These are phyloP conservation scores for Corapipo altera DNA, from an alignment of 2,113 vertebrate genomes.

Conservation along the genomic window DNA sequence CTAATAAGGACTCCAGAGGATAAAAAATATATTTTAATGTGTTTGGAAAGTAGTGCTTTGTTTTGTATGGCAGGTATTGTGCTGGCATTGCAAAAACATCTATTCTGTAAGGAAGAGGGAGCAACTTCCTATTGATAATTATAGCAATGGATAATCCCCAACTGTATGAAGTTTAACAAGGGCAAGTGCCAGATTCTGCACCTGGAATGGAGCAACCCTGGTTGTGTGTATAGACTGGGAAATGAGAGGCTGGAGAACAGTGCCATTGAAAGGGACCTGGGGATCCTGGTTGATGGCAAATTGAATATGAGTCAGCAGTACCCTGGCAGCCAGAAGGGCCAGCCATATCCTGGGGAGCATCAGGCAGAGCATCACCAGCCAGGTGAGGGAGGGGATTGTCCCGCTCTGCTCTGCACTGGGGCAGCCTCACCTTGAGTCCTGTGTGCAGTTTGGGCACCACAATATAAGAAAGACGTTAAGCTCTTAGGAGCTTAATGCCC, in stretches of 20 bases:
- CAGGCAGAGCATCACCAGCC: accelerated
- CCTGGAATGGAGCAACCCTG: accelerated
- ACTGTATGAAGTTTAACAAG: background rate
- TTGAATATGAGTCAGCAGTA: accelerated
- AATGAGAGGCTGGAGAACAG: background rate
- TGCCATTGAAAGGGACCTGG: accelerated
- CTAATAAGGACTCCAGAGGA: background rate
- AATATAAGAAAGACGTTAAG: background rate
- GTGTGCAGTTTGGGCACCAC: background rate
- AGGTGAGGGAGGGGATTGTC: background rate
- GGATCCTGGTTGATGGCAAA: accelerated
- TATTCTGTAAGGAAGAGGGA: background rate
- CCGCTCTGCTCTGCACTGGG: accelerated
- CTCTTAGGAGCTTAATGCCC: no score
- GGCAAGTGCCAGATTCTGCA: background rate
- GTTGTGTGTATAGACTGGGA: background rate
- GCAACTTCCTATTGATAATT: background rate
- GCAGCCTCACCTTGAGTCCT: accelerated
- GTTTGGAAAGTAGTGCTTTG: background rate
- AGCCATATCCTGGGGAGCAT: background rate
- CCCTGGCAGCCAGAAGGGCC: background rate
- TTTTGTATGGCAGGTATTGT: background rate
- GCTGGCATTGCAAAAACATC: background rate
- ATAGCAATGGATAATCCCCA: background rate
- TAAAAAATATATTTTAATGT: background rate